Percentiles rank a stretch among this genome's conserved stretches.
phyloP scores from a whole-genome alignment of 1,140 invertebrate species.

The Thaumetopoea pityocampa region DNA sequence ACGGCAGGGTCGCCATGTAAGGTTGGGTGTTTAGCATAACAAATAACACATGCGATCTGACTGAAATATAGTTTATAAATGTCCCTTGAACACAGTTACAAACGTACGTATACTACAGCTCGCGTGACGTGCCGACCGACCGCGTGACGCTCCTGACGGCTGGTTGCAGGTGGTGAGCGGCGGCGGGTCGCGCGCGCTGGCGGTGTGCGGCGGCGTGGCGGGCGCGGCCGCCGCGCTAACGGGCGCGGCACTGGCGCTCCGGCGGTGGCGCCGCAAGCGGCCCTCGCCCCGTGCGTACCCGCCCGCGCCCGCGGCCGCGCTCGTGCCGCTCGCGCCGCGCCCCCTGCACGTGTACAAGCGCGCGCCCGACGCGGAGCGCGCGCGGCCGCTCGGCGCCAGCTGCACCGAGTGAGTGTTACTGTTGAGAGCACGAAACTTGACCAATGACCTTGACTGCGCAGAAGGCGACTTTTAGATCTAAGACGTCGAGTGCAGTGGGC shows the following conservation, averaged over 20 bases:
- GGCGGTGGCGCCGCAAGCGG: slow-evolving; percentile 52
- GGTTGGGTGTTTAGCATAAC: too few species aligned
- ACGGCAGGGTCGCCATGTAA: too few species aligned
- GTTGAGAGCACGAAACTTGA: not conserved
- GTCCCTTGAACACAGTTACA: too few species aligned
- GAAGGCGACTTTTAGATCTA: too few species aligned
- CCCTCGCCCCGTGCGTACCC: slow-evolving; percentile 23
- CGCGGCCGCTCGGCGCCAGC: slow-evolving; percentile 23
- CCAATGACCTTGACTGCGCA: not conserved
- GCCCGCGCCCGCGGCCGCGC: slow-evolving; percentile 6
- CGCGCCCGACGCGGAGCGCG: slow-evolving; percentile 19
- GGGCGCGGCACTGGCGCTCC: slow-evolving; percentile 67
- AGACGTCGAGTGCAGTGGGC: too few species aligned
- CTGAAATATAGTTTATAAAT: too few species aligned
- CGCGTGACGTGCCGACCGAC: too few species aligned
- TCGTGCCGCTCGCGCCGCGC: slow-evolving; percentile 3
- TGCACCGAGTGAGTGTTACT: slow-evolving; percentile 32
- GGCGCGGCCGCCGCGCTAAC: slow-evolving; percentile 70
- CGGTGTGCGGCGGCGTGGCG: slow-evolving; percentile 40
- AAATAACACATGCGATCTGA: too few species aligned
- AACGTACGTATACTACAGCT: too few species aligned
- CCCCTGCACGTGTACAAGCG: slow-evolving; percentile 11
- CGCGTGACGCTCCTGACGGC: too few species aligned
- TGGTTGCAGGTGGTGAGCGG: not conserved
- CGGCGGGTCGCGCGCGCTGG: slow-evolving; percentile 34